phyloP scores from a whole-genome alignment of 2,113 vertebrate genomes.

The Aleadryas rufinucha region DNA sequence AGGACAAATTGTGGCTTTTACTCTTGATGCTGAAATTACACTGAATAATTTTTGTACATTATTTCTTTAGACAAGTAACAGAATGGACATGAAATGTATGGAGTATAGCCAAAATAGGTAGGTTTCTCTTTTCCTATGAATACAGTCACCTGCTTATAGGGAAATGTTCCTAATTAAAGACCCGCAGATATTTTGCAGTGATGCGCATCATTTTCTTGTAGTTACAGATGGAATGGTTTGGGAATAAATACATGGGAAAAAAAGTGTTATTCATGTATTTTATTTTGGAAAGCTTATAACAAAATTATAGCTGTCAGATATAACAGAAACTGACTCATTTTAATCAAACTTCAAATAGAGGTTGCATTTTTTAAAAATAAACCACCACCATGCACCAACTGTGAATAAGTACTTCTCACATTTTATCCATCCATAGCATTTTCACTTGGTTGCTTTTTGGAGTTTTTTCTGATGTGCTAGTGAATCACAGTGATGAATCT shows the following conservation, averaged over 20 bases:
- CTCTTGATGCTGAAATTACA: neutral
- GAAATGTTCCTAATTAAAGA: neutral
- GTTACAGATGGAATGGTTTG: neutral
- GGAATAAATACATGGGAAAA: neutral
- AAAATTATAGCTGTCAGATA: neutral
- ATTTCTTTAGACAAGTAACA: neutral
- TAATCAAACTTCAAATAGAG: neutral
- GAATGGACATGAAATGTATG: neutral
- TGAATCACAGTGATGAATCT: neutral
- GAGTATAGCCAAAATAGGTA: neutral
- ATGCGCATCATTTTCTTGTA: neutral
- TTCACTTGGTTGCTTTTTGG: neutral
- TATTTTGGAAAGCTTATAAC: neutral
- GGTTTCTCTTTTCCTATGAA: neutral
- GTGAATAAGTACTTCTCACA: neutral
- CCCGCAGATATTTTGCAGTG: neutral
- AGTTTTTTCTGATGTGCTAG: neutral
- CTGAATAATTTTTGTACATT: neutral
- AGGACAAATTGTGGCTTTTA: neutral
- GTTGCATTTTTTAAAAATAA: neutral
- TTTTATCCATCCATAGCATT: neutral
- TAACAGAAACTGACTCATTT: neutral
- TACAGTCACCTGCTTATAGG: neutral
- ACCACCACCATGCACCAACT: neutral
- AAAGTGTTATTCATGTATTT: neutral